Evolutionary conservation across 1,140 invertebrate species (phyloP).

Genomic region (Trichonephila inaurata): DNA sequence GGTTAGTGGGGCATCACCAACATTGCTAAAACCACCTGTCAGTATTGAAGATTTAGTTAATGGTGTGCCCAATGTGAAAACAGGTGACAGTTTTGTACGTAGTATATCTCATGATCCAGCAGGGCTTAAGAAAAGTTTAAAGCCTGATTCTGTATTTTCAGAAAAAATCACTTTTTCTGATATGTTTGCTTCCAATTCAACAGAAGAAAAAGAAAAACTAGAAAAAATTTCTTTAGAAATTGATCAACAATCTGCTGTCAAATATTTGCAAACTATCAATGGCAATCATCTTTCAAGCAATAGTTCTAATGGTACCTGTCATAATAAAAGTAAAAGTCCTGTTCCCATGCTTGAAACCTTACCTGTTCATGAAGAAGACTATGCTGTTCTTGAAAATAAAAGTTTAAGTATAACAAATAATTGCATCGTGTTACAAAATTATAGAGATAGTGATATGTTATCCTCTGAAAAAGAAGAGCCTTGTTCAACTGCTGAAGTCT

Average conservation of each 20-base stretch:
- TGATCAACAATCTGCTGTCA: background rate
- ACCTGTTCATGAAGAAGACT: conserved; percentile 68
- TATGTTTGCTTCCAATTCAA: background rate
- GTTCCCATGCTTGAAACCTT: conserved; percentile 2
- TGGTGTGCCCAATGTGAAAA: conserved; percentile 43
- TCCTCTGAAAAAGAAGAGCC: background rate
- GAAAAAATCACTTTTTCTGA: background rate
- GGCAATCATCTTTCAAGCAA: background rate
- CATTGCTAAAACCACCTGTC: conserved; percentile 84
- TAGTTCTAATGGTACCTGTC: background rate
- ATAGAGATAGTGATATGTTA: background rate
- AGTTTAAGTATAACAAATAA: conserved; percentile 44
- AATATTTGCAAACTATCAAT: background rate
- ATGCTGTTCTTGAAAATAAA: conserved; percentile 70
- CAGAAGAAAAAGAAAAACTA: background rate
- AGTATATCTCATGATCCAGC: conserved; percentile 76
- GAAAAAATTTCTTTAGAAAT: background rate
- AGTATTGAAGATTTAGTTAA: conserved; percentile 84
- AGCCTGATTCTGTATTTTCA: background rate
- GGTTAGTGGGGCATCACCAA: conserved; percentile 91
- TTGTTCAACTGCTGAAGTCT: background rate
- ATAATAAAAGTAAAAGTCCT: background rate
- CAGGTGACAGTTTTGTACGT: conserved; percentile 51
- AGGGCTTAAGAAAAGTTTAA: background rate
- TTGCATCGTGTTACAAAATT: conserved; percentile 2